Evolutionary conservation across 1,140 invertebrate species (phyloP), one percentile per base, ranked within the genome.

Genomic region (Ips typographus): DNA sequence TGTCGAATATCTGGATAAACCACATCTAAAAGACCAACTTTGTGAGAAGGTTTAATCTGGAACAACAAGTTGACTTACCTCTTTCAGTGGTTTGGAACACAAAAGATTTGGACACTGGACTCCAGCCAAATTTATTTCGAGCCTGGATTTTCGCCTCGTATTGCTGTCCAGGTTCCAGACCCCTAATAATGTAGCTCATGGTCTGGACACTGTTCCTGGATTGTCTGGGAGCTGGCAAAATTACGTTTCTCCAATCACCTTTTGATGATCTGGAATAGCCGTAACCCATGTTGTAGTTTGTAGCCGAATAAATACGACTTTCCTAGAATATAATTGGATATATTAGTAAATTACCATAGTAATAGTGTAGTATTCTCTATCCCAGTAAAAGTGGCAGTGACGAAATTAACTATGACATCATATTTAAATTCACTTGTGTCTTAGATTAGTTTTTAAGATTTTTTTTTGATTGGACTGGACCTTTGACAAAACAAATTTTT

Each of bases 101-200:
- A 74, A 87, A 87, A 42, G 83, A 82, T 55, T 86, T 83, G 57
- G 85, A 86, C 68, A 83, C 77, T 47, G 84, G 82, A 73, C 85
- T 86, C 86, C 85, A 87, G 61, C 87, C 87, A 74, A 84, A 88
- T 71, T 84, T 83, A 79, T 88, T 89, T 74, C 85, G 83, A 41
- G 87, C 86, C 75, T 86, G 84, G 42, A 89, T 85, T 73, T 82
- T 85, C 36, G 85, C 86, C 74, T 89, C 86, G 73, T 88, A 89
- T 65, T 86, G 85, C 66, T 82, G 81, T 58, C 83, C 83, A 2
- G 84, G 81, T 73, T 86, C 83, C 47, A 88, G 80, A 57, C 84
- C 85, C 67, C 83, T 80, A 71, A 87, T 84, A 76, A 87, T 81
- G 74, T 86, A 87, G 71, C 82, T 85, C 84, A 87, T 87, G 62